Evolutionary conservation across 92 coral and sea anemone genomes (phyloP), one percentile per base, ranked within the genome.

Genomic region (Zoanthus gigantus): DNA sequence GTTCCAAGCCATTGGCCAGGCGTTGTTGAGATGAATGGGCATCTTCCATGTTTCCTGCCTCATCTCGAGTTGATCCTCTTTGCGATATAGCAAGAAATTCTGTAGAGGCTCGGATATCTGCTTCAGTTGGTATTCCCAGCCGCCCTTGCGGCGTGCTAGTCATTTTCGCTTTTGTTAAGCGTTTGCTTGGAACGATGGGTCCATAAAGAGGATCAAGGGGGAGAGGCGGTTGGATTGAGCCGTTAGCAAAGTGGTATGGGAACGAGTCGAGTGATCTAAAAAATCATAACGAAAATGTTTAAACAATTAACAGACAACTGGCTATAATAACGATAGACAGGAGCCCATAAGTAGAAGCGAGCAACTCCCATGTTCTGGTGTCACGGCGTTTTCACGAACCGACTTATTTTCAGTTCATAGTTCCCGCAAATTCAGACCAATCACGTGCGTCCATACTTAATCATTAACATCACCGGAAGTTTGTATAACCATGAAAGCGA

Each of bases 101-200:
- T 11, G 74, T 81, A 30, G 85, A 81, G 56, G 85, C 85, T 13
- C 85, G 53, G 28, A 81, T 81, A 15, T 81, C 85, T 29, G 74
- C 85, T 71, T 45, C 61, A 8, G 85, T 81, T 12, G 85, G 85
- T 0, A 81, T 56, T 46, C 85, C 85, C 61, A 81, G 63, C 45
- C 74, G 45, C 56, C 85, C 85, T 44, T 23, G 61, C 60, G 74
- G 74, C 75, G 9, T 7, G 52, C 42, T 30, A 47, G 75, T 74
- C 85, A 81, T 81, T 46, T 14, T 47, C n/a, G 85, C 61, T 23
- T 44, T 23, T 0, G 29, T 32, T 65, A 81, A 66, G 53, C 58
- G 85, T 34, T 81, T 81, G 75, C 71, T 44, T 45, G 60, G 85
- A 48, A 81, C 58, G 30, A 45, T 74, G 0, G 58, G 85, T 2